Conservation (phyloP, 2,888 invertebrate genomes). For the Drosophila anceps region DNA sequence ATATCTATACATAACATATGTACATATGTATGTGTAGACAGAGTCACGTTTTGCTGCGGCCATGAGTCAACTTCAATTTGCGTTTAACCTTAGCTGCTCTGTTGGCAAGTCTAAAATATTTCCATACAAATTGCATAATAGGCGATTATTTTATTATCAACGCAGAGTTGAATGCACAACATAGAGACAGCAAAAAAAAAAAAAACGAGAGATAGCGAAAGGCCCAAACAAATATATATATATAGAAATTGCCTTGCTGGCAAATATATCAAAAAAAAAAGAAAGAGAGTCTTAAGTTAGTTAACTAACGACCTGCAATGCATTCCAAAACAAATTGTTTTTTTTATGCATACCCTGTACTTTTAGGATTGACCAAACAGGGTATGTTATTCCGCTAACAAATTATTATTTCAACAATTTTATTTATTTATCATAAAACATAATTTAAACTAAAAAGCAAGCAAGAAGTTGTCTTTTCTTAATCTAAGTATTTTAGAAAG, state of each 20-base stretch:
- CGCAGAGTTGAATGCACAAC: slow-evolving; percentile 11
- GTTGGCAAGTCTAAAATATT: slow-evolving; percentile 30
- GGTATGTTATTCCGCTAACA: neutral
- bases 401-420: no score
- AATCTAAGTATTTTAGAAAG: neutral
- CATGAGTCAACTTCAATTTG: slow-evolving; percentile 53
- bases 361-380: no score
- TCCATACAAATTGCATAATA: slow-evolving; percentile 62
- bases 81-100: slow-evolving; percentile 28
- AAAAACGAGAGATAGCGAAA: slow-evolving; percentile 23
- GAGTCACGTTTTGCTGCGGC: slow-evolving; percentile 52
- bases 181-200: slow-evolving; percentile 8
- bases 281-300: slow-evolving; percentile 30
- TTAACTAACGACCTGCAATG: slow-evolving; percentile 40
- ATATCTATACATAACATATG: slow-evolving; percentile 6
- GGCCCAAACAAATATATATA: slow-evolving; percentile 1
- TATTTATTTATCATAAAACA: neutral
- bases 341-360: slow-evolving; percentile 16
- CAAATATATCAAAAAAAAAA: slow-evolving; percentile 13
- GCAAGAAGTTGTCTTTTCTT: neutral
- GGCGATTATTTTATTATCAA: slow-evolving; percentile 50
- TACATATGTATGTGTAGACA: neutral
- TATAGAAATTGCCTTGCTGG: slow-evolving; percentile 8
- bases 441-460: neutral
- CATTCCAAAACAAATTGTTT: slow-evolving; percentile 60